phyloP scores from a whole-genome alignment of 2,888 invertebrate genomes.

The Timema podura region DNA sequence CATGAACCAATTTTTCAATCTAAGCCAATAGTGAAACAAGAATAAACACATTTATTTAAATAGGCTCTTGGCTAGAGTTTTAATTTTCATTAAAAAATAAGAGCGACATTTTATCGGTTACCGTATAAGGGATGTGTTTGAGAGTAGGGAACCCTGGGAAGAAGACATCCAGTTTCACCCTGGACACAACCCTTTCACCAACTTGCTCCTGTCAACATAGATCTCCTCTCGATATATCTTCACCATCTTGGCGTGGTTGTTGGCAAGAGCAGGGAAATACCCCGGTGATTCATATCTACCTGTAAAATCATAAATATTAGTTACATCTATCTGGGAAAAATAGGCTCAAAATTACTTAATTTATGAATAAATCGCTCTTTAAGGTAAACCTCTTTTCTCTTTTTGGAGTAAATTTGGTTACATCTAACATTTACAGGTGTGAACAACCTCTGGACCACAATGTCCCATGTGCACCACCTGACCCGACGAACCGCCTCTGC shows the following conservation, averaged over 20 bases:
- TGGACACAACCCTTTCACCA: slow-evolving; percentile 67
- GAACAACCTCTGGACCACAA: no score
- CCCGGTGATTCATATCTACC: slow-evolving; percentile 50
- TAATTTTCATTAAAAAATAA: no score
- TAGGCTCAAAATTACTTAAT: no score
- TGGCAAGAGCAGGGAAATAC: slow-evolving; percentile 58
- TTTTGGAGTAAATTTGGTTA: no score
- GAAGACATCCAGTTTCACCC: slow-evolving; percentile 64
- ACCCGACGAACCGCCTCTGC: no score
- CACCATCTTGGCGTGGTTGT: slow-evolving; percentile 54
- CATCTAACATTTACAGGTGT: no score
- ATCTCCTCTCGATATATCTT: slow-evolving; percentile 55
- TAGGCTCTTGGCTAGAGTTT: not conserved
- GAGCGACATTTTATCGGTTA: slow-evolving; percentile 40
- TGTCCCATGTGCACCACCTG: no score
- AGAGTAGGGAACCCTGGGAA: slow-evolving; percentile 93
- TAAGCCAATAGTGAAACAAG: slow-evolving; percentile 10
- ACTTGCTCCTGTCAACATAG: slow-evolving; percentile 51
- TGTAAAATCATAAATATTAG: slow-evolving; percentile 20
- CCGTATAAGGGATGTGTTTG: slow-evolving; percentile 74
- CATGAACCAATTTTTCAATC: slow-evolving; percentile 8
- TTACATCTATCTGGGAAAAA: no score
- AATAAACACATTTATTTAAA: not conserved
- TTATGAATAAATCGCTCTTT: no score
- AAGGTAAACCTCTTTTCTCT: no score